These are phyloP conservation scores for Squalus acanthias DNA, from an alignment of 2,797 vertebrate species.

Conservation along the genomic window DNA sequence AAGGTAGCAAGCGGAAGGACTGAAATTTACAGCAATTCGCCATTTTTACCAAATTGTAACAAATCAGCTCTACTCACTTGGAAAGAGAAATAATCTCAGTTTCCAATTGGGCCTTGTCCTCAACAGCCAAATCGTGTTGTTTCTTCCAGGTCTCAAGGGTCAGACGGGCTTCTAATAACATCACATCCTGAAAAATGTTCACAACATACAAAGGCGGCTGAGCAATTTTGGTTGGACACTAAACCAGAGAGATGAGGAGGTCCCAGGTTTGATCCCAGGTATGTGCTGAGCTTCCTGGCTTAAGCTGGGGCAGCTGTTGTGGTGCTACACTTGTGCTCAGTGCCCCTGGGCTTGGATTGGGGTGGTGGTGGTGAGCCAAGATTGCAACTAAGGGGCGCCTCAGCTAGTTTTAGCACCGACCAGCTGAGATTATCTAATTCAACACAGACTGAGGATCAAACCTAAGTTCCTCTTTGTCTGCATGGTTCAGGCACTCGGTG, in stretches of 20 bases:
- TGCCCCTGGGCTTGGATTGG: not conserved
- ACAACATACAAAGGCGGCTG: not conserved
- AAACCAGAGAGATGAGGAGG: not conserved
- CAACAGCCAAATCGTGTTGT: constrained; percentile 55
- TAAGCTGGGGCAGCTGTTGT: not conserved
- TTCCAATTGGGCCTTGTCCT: constrained; percentile 63
- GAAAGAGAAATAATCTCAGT: constrained; percentile 61
- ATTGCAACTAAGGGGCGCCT: not conserved
- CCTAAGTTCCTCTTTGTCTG: not conserved
- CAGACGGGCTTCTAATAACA: constrained; percentile 58
- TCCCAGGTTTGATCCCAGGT: not conserved
- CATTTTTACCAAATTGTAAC: not conserved
- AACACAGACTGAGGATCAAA: not conserved
- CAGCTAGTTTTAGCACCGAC: not conserved
- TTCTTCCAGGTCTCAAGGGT: constrained; percentile 63
- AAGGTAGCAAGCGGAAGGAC: not conserved
- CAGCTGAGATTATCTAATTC: not conserved
- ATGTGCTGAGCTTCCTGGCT: not conserved
- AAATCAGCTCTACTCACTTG: constrained; percentile 56
- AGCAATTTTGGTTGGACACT: not conserved
- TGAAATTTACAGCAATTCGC: not conserved
- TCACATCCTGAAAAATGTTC: constrained; percentile 60
- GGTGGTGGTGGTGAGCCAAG: not conserved
- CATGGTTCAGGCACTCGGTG: not conserved
- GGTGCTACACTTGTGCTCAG: not conserved